Conservation (phyloP, 2,888 invertebrate species). For the Crossocerus cetratus region DNA sequence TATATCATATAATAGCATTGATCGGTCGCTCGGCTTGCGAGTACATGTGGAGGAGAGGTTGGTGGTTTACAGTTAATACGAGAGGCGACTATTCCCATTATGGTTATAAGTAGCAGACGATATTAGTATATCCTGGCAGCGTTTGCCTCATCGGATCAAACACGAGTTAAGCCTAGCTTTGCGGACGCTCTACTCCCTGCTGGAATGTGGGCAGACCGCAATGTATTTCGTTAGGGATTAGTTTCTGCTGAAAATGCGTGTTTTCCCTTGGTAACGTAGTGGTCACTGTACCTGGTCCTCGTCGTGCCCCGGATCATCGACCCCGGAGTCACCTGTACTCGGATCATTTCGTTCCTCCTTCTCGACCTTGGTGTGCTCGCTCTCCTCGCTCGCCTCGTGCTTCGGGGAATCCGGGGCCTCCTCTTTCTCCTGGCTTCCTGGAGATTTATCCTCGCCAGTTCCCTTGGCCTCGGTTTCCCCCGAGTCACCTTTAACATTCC, state of each 20-base stretch:
- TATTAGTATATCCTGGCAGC: neutral
- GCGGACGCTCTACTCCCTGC: neutral
- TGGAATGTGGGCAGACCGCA: neutral
- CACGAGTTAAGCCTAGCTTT: neutral
- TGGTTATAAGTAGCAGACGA: no score
- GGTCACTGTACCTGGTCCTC: conserved; percentile 72
- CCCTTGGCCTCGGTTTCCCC: neutral
- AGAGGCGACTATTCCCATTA: no score
- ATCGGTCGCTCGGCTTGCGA: conserved; percentile 12
- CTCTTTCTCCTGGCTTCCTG: conserved; percentile 29
- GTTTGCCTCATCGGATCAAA: neutral
- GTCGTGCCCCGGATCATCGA: conserved; percentile 80
- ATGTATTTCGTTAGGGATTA: neutral
- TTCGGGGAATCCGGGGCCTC: conserved; percentile 38
- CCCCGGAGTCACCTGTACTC: conserved; percentile 77
- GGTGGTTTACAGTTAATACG: no score
- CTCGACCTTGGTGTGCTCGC: conserved; percentile 55
- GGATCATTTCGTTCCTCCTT: conserved; percentile 76
- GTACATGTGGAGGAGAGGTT: conserved; percentile 17
- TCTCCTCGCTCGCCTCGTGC: conserved; percentile 21
- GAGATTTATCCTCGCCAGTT: neutral
- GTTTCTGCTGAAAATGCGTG: conserved; percentile 25
- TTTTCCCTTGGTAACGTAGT: conserved; percentile 15
- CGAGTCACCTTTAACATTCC: neutral
- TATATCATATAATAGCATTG: conserved; percentile 39